A percentile compares a stretch with the other conserved stretches of the same genome.
These are phyloP conservation scores for Hormiphora californensis DNA, from an alignment of 37 sponge, comb jelly and placozoan species.

Conservation along the genomic window DNA sequence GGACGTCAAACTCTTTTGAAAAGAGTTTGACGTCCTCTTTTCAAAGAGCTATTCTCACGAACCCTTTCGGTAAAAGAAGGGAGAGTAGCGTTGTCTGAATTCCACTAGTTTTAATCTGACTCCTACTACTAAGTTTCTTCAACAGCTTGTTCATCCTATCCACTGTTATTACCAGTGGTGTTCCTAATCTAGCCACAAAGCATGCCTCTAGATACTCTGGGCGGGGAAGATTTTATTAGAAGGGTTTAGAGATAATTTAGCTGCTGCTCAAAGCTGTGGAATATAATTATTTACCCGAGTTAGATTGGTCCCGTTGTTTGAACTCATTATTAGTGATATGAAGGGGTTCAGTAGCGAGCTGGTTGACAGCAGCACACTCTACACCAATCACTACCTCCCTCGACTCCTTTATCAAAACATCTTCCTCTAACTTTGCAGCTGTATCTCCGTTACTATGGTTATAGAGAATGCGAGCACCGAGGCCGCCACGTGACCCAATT, in stretches of 20 bases:
- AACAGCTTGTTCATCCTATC: slow-evolving; percentile 26
- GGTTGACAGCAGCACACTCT: slow-evolving; percentile 28
- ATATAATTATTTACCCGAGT: slow-evolving; percentile 13
- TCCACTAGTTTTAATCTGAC: background rate
- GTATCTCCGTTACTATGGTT: slow-evolving; percentile 1
- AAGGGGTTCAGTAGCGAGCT: slow-evolving; percentile 3
- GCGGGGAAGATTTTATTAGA: background rate
- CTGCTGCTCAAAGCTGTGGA: background rate
- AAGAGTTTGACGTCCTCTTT: too few species aligned
- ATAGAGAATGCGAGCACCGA: background rate
- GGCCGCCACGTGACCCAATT: slow-evolving; percentile 27
- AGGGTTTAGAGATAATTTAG: background rate
- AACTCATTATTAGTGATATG: background rate
- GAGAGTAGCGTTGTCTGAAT: too few species aligned
- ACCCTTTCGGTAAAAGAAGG: too few species aligned
- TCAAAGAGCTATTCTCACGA: too few species aligned
- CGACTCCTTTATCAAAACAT: background rate
- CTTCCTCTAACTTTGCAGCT: too few species aligned
- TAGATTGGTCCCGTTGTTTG: slow-evolving; percentile 1
- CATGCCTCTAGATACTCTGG: slow-evolving; percentile 29
- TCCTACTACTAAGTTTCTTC: slow-evolving; percentile 32
- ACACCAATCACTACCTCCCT: background rate
- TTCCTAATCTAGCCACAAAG: background rate
- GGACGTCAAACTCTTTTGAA: too few species aligned
- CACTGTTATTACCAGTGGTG: background rate